These are phyloP conservation scores for Iselma pallidipennis DNA, from an alignment of 2,888 invertebrate species.

Conservation along the genomic window DNA sequence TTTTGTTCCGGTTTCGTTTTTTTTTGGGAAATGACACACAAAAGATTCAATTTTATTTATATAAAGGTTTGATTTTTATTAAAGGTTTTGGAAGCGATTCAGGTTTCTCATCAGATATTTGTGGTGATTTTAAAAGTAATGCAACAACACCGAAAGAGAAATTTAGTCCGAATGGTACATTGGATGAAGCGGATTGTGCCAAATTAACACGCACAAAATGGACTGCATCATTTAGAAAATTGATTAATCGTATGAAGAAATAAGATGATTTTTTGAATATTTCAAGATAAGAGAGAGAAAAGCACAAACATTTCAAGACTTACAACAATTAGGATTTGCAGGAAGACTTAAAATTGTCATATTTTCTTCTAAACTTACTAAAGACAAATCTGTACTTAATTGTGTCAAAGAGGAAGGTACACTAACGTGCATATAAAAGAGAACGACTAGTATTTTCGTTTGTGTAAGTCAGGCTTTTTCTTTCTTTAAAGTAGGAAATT, in stretches of 20 bases:
- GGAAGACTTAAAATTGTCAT: neutral
- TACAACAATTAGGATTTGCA: neutral
- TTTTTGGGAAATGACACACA: neutral
- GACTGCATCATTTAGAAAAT: slow-evolving; percentile 65
- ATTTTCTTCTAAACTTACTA: neutral
- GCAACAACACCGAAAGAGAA: slow-evolving; percentile 54
- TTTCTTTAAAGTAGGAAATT: too few species aligned
- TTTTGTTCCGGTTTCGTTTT: too few species aligned
- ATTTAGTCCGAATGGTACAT: slow-evolving; percentile 48
- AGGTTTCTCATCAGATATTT: slow-evolving; percentile 59
- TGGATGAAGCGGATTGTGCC: slow-evolving; percentile 55
- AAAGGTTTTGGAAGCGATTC: slow-evolving; percentile 57
- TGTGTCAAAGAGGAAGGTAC: neutral
- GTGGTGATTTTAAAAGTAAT: slow-evolving; percentile 55
- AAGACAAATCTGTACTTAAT: neutral
- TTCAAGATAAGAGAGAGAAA: too few species aligned
- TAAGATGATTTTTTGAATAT: slow-evolving; percentile 28
- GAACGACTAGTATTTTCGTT: too few species aligned
- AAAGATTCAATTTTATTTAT: neutral
- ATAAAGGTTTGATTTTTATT: neutral
- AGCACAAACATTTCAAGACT: neutral
- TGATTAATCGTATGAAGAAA: slow-evolving; percentile 56
- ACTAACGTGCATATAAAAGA: too few species aligned
- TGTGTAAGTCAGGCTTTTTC: too few species aligned
- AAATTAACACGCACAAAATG: slow-evolving; percentile 61